These are phyloP conservation scores for Cinclus cinclus DNA, from an alignment of 2,113 vertebrate species.

Conservation along the genomic window DNA sequence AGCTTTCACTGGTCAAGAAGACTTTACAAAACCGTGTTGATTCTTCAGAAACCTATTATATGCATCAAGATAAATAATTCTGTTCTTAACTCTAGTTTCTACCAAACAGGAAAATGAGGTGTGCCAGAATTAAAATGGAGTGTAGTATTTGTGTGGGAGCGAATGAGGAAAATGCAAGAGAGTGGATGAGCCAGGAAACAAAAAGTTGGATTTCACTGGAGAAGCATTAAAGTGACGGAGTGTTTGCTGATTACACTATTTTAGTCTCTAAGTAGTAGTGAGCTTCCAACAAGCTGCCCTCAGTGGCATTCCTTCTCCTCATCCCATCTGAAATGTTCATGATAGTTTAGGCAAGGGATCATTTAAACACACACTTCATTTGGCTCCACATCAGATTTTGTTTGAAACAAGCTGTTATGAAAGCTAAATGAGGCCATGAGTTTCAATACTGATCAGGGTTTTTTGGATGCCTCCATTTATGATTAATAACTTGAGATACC, in stretches of 20 bases:
- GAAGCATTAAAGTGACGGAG: slow-evolving; percentile 56
- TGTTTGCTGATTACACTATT: slow-evolving; percentile 60
- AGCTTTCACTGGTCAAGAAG: background rate
- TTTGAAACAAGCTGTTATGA: slow-evolving; percentile 62
- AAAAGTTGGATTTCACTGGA: slow-evolving; percentile 39
- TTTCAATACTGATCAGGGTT: slow-evolving; percentile 56
- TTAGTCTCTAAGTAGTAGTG: slow-evolving; percentile 55
- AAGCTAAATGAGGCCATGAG: slow-evolving; percentile 57
- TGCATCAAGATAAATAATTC: background rate
- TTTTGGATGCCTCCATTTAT: slow-evolving; percentile 49
- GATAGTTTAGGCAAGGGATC: slow-evolving; percentile 63
- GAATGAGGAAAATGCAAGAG: background rate
- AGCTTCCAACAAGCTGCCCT: slow-evolving; percentile 59
- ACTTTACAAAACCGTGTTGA: background rate
- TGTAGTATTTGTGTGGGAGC: background rate
- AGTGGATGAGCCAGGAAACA: background rate
- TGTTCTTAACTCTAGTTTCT: background rate
- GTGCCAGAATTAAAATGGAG: background rate
- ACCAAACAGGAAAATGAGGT: background rate
- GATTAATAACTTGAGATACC: slow-evolving; percentile 52
- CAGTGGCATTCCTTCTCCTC: slow-evolving; percentile 43
- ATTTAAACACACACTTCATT: slow-evolving; percentile 60
- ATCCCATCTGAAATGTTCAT: slow-evolving; percentile 63
- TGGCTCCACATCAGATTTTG: slow-evolving; percentile 55
- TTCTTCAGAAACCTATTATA: background rate